Evolutionary conservation across 2,797 vertebrate genomes (phyloP).

Genomic region (Rousettus madagascariensis): DNA sequence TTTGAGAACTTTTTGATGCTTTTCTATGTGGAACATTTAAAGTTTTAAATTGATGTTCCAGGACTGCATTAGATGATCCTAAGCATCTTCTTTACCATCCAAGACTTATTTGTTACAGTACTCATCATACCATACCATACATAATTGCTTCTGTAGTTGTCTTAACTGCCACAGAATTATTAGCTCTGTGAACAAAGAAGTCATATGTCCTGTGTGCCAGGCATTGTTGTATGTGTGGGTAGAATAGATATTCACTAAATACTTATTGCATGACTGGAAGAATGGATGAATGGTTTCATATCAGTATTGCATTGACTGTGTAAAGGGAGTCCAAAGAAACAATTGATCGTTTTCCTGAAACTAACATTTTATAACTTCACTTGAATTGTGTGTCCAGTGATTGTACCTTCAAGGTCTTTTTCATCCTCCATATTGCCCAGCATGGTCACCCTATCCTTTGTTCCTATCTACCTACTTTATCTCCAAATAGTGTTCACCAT

Average conservation of each 20-base stretch:
- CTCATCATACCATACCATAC: neutral
- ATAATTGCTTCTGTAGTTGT: neutral
- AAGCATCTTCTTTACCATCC: neutral
- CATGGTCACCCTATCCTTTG: neutral
- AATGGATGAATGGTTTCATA: neutral
- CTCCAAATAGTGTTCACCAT: neutral
- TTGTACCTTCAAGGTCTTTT: neutral
- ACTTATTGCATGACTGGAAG: neutral
- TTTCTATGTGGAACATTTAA: neutral
- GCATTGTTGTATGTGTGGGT: neutral
- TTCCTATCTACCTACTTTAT: neutral
- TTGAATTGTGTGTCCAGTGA: neutral
- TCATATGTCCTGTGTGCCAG: neutral
- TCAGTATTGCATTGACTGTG: neutral
- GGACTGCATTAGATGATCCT: neutral
- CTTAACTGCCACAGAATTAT: neutral
- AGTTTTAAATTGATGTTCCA: neutral
- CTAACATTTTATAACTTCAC: neutral
- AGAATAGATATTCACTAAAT: neutral
- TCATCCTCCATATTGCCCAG: neutral
- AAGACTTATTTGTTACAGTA: neutral
- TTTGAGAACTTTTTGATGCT: neutral
- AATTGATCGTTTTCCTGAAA: slow-evolving; percentile 5
- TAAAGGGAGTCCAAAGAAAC: neutral
- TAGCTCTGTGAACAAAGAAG: neutral